Conservation (phyloP, 1,140 invertebrate genomes). For the Drosophila erecta region DNA sequence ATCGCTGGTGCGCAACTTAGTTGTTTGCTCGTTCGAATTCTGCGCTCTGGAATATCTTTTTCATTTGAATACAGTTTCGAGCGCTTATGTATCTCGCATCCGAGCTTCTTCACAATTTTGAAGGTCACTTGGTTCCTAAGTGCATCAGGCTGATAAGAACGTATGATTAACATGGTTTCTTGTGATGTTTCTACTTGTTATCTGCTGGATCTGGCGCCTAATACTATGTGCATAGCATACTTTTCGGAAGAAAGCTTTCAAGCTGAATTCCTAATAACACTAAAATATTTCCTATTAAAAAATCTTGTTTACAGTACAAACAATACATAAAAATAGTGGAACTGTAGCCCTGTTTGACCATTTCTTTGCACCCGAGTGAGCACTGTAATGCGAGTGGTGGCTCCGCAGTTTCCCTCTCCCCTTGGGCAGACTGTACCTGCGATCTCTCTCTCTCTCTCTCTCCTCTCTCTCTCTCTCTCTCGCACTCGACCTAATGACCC, state of each 20-base stretch:
- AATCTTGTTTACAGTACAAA: no score
- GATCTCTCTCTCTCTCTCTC: slow-evolving; percentile 2
- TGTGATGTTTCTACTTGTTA: not conserved
- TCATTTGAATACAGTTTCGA: not conserved
- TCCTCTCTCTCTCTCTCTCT: not conserved
- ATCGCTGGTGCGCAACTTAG: slow-evolving; percentile 28
- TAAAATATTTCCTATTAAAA: not conserved
- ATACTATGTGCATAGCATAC: not conserved
- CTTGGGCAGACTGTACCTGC: slow-evolving; percentile 30
- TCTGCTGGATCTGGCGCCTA: no score
- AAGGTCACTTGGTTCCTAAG: slow-evolving; percentile 28
- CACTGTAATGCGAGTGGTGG: not conserved
- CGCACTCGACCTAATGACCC: slow-evolving; percentile 64
- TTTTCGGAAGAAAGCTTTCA: not conserved
- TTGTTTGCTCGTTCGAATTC: slow-evolving; percentile 13
- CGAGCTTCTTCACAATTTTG: slow-evolving; percentile 2
- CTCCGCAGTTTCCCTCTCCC: slow-evolving; percentile 17
- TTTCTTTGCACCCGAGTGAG: not conserved
- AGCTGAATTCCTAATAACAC: not conserved
- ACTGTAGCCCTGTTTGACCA: no score
- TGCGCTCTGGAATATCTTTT: not conserved
- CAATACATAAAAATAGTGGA: no score
- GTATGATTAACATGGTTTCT: not conserved
- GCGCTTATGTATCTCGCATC: not conserved
- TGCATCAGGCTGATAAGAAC: slow-evolving; percentile 21